phyloP scores from a whole-genome alignment of 1,140 invertebrate species.

The Bombyx mori region ASM3026992v2 NC_085132.1:9998501-9999000 shows the following conservation, averaged over 20 bases:
- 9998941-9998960: too few relatives aligned
- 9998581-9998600: slow-evolving; percentile 19
- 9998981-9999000: slow-evolving; percentile 12
- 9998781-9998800: slow-evolving; percentile 16
- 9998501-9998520: too few relatives aligned
- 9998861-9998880: slow-evolving; percentile 27
- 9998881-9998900: slow-evolving; percentile 8
- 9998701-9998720: slow-evolving; percentile 23
- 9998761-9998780: slow-evolving; percentile 20
- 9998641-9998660: slow-evolving; percentile 18
- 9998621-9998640: slow-evolving; percentile 9
- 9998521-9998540: too few relatives aligned
- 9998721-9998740: slow-evolving; percentile 16
- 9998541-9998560: slow-evolving; percentile 19
- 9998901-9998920: too few relatives aligned
- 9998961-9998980: too few relatives aligned
- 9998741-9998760: slow-evolving; percentile 26
- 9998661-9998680: slow-evolving; percentile 7
- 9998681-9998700: slow-evolving; percentile 18
- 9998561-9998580: slow-evolving; percentile 34
- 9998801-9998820: slow-evolving; percentile 22
- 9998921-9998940: too few relatives aligned
- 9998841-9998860: slow-evolving; percentile 22
- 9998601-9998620: slow-evolving; percentile 21
- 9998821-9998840: slow-evolving; percentile 26